Evolutionary conservation across 2,888 invertebrate genomes (phyloP).

Genomic region (Digitonthophagus gazella): DNA sequence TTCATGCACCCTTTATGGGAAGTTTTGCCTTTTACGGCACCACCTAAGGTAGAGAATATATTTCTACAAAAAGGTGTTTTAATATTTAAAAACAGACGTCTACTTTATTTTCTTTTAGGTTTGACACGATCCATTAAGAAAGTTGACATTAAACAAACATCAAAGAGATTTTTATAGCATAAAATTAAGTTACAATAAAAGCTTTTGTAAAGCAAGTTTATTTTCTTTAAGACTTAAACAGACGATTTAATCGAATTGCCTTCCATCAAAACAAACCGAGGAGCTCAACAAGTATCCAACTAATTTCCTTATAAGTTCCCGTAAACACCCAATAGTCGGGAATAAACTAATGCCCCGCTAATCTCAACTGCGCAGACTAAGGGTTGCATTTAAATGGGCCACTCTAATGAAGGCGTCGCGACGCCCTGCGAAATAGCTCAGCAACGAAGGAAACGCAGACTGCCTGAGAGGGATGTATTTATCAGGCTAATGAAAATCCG

Average conservation of each 20-base stretch:
- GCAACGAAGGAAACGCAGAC: not conserved
- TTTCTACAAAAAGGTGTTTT: not conserved
- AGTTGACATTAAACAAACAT: not conserved
- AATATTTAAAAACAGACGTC: not conserved
- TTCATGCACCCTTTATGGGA: not conserved
- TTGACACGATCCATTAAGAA: not conserved
- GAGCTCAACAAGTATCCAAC: not conserved
- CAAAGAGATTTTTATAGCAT: no score
- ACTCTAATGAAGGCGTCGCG: not conserved
- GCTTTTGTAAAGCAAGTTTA: not conserved
- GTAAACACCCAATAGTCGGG: not conserved
- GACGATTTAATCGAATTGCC: not conserved
- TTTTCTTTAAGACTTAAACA: not conserved
- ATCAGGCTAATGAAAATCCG: not conserved
- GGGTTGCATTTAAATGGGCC: not conserved
- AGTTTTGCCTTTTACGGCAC: not conserved
- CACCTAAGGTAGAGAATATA: not conserved
- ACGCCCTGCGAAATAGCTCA: not conserved
- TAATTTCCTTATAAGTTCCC: not conserved
- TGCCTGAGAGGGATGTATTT: not conserved
- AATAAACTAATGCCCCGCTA: not conserved
- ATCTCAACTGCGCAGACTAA: not conserved
- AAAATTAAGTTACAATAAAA: no score
- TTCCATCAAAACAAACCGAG: not conserved
- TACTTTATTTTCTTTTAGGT: not conserved